Conservation (phyloP, 2,113 vertebrate species). For the Symphodus melops region DNA sequence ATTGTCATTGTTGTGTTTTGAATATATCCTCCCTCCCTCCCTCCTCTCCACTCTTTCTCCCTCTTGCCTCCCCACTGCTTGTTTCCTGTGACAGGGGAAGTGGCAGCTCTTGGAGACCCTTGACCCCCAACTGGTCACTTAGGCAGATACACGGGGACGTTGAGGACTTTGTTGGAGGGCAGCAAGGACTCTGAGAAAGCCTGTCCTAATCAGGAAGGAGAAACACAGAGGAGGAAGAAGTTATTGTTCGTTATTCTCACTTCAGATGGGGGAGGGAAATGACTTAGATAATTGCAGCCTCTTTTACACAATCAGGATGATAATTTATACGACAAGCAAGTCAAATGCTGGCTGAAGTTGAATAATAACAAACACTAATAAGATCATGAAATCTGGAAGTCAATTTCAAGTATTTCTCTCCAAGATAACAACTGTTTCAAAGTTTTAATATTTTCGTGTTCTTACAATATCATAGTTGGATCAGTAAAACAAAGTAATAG, state of each 20-base stretch:
- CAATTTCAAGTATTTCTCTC: neutral
- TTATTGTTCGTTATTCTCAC: conserved; percentile 64
- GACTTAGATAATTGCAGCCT: neutral
- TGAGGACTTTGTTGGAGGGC: conserved; percentile 77
- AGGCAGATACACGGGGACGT: conserved; percentile 84
- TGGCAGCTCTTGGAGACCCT: conserved; percentile 79
- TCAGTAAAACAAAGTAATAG: neutral
- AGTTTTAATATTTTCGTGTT: neutral
- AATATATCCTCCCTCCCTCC: conserved; percentile 72
- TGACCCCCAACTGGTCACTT: conserved; percentile 77
- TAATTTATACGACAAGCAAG: conserved; percentile 26
- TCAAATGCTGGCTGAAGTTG: neutral
- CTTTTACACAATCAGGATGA: conserved; percentile 15
- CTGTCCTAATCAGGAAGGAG: conserved; percentile 65
- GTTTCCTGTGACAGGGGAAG: conserved; percentile 82
- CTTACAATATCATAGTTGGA: neutral
- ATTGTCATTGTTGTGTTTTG: conserved; percentile 76
- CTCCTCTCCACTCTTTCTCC: conserved; percentile 58
- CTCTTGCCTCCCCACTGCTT: conserved; percentile 71
- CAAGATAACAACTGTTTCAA: neutral
- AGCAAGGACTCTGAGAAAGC: conserved; percentile 70
- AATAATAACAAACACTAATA: neutral
- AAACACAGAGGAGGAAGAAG: conserved; percentile 54
- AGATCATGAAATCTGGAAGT: conserved; percentile 1
- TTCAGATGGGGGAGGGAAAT: conserved; percentile 31